A percentile compares a stretch with the other conserved stretches of the same genome.
phyloP scores from a whole-genome alignment of 2,797 vertebrate species.

The Lemur catta region DNA sequence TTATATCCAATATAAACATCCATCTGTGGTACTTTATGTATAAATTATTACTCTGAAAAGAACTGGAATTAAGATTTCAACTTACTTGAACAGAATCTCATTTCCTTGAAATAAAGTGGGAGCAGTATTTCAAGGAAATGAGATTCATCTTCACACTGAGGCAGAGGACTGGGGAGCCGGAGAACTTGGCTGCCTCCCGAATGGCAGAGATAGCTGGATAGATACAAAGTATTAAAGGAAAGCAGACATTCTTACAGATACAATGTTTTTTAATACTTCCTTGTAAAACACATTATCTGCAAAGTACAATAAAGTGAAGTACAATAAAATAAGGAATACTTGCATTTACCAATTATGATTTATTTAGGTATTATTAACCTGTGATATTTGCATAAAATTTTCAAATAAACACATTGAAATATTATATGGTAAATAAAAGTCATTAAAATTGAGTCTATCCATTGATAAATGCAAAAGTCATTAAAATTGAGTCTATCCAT shows the following conservation, averaged over 20 bases:
- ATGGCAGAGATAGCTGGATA: not conserved
- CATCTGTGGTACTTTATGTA: constrained; percentile 62
- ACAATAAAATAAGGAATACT: not conserved
- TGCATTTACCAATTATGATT: not conserved
- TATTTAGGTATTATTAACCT: not conserved
- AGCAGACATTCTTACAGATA: not conserved
- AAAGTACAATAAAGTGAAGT: not conserved
- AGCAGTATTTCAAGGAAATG: constrained; percentile 71
- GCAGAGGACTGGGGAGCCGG: not conserved
- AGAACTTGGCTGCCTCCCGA: not conserved
- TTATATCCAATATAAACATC: constrained; percentile 74
- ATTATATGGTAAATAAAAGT: not conserved
- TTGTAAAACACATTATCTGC: not conserved
- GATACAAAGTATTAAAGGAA: not conserved
- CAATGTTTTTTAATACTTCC: not conserved
- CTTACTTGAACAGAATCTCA: constrained; percentile 63
- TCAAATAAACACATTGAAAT: not conserved
- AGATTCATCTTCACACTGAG: constrained; percentile 53
- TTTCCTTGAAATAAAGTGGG: constrained; percentile 70
- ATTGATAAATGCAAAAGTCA: not conserved
- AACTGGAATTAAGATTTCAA: constrained; percentile 70
- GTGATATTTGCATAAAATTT: not conserved
- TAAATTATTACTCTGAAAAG: constrained; percentile 78
- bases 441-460: not conserved
- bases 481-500: not conserved